These are phyloP conservation scores for Platanista minor DNA, from an alignment of 2,113 vertebrate species.

Conservation along the genomic window DNA sequence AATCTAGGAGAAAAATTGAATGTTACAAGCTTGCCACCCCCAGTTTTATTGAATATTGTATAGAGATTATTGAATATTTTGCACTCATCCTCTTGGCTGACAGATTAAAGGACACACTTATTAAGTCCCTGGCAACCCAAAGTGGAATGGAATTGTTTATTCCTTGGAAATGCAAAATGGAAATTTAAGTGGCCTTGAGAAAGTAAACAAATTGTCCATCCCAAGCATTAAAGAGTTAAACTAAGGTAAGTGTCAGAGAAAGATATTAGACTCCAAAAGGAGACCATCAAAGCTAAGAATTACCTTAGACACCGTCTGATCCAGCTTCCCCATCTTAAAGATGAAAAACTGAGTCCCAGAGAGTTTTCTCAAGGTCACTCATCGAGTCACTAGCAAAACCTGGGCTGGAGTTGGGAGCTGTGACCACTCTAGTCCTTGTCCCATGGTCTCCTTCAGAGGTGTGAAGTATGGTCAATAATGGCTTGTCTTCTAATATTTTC, in stretches of 20 bases:
- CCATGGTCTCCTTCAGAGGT: not conserved
- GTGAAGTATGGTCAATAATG: not conserved
- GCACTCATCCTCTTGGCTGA: conserved; percentile 47
- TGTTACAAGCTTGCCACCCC: conserved; percentile 58
- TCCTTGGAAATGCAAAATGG: not conserved
- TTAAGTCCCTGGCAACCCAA: conserved; percentile 33
- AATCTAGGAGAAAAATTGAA: conserved; percentile 57
- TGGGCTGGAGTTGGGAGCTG: not conserved
- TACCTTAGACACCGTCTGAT: not conserved
- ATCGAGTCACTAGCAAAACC: not conserved
- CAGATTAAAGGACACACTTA: conserved; percentile 57
- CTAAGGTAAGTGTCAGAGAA: not conserved
- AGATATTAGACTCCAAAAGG: not conserved
- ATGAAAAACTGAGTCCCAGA: not conserved
- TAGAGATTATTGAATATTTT: conserved; percentile 66
- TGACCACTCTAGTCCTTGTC: not conserved
- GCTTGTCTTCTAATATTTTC: conserved; percentile 28
- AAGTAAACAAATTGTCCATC: not conserved
- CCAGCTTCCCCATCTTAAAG: not conserved
- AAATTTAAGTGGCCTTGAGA: conserved; percentile 40
- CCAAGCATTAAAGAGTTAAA: not conserved
- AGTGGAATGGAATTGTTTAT: conserved; percentile 36
- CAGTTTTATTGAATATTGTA: conserved; percentile 66
- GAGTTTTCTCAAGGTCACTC: not conserved
- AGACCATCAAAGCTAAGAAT: not conserved